Base-by-base conservation (phyloP, 2,888 invertebrate species). In the Archips xylosteana region DNA sequence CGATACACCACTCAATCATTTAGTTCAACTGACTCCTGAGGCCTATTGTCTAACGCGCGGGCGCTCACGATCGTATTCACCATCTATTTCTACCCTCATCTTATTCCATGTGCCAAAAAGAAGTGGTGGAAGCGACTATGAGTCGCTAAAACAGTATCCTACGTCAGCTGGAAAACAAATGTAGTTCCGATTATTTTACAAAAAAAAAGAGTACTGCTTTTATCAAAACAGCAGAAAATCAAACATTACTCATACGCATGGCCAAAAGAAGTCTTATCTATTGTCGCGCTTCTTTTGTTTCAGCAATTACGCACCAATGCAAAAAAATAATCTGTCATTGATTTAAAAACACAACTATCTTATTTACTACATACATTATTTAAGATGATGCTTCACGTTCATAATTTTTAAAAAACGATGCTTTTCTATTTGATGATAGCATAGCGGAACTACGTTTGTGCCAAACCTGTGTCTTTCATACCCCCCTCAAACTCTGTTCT, bases 401-500 rank as follows among this genome's bases (percentile, higher is more conserved):
- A 12, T 13, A 45, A 2, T 45, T 12, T 45, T 45, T 45, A 12
- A 45, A 12, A 45, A 45, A 12, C 12, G 12, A 45, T 12, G 10
- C 45, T 45, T 45, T 45, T 15, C 15, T 8, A 23, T 23, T 34
- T 15, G 10, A 59, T 59, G 4, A 34, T n/a, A 6, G 8, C 36
- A 34, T n/a, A 6, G 8, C 36, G 13, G 60, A 60, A 60, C 60
- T 60, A 60, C 13, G 60, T 60, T 60, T 60, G 60, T 60, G 0
- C 8, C 12, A 32, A 32, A 23, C 12, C 3, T 36, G 15, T n/a
- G 42, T 57, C 39, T 36, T 23, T 61, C 69, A 12, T 13, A 47
- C 59, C 47, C 13, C 36, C 39, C 36, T 49, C 13, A 62, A 47
- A 73, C 77, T 70, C 70, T 77, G 78, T 78, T 78, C 76, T 77